Percentiles rank a stretch among this genome's conserved stretches.
These are phyloP conservation scores for Orbicella faveolata DNA, from an alignment of 64 coral and sea anemone genomes.

Conservation along the genomic window DNA sequence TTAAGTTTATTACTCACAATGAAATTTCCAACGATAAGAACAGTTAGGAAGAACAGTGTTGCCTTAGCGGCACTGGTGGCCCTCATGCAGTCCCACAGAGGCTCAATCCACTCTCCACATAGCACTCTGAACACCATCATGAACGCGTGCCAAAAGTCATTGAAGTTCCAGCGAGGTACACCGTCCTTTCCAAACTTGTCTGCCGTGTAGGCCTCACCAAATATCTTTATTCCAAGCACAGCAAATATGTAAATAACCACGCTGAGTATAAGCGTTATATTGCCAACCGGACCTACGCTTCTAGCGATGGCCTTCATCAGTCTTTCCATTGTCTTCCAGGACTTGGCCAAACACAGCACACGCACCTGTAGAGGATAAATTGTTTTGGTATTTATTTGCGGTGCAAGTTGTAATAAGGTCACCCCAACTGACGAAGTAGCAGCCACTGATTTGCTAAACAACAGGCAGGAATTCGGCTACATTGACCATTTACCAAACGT, in stretches of 20 bases:
- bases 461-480: no score
- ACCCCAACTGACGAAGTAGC: no score
- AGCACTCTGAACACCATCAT: slow-evolving; percentile 97
- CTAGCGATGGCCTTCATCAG: slow-evolving; percentile 79
- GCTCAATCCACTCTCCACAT: slow-evolving; percentile 94
- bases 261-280: slow-evolving; percentile 87
- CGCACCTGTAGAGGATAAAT: slow-evolving; percentile 52
- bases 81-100: slow-evolving; percentile 90
- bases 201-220: slow-evolving; percentile 69
- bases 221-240: slow-evolving; percentile 86
- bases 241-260: slow-evolving; percentile 91
- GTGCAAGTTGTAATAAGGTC: not conserved
- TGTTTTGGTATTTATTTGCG: not conserved
- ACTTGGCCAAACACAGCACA: slow-evolving; percentile 83
- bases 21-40: slow-evolving; percentile 87
- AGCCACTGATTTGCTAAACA: no score
- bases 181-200: slow-evolving; percentile 65
- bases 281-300: slow-evolving; percentile 83
- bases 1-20: slow-evolving; percentile 63
- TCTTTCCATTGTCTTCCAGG: slow-evolving; percentile 94
- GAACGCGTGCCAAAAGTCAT: slow-evolving; percentile 89
- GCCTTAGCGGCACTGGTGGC: slow-evolving; percentile 60
- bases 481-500: no score
- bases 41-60: slow-evolving; percentile 77
- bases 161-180: slow-evolving; percentile 93